Percentiles rank a stretch among this genome's conserved stretches.
Evolutionary conservation across 2,888 invertebrate genomes (phyloP).

Genomic region (Acleris emargana): DNA sequence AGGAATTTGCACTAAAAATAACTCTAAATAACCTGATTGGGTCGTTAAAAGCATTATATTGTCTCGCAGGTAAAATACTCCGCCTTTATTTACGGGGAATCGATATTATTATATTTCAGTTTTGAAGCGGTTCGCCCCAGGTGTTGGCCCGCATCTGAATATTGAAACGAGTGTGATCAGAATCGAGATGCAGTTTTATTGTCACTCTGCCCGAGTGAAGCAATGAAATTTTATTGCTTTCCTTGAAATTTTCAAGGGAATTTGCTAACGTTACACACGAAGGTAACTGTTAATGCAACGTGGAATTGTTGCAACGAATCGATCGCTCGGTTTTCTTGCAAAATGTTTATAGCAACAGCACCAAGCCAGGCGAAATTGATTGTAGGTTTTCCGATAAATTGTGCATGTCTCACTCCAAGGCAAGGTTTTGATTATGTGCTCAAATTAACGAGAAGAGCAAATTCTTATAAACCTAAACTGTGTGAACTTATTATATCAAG

Average conservation of each 20-base stretch:
- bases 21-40: conserved; percentile 18
- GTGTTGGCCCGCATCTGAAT: conserved; percentile 74
- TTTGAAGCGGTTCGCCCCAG: conserved; percentile 72
- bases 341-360: no score
- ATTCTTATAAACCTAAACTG: no score
- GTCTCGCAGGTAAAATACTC: conserved; percentile 46
- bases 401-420: no score
- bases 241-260: conserved; percentile 57
- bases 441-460: no score
- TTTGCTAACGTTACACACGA: conserved; percentile 49
- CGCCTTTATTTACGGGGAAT: conserved; percentile 66
- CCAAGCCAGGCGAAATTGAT: no score
- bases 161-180: conserved; percentile 79
- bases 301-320: conserved; percentile 38
- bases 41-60: conserved; percentile 40
- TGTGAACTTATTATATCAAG: no score
- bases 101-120: conserved; percentile 73
- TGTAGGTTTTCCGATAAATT: no score
- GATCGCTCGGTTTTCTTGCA: not conserved
- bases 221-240: conserved; percentile 72
- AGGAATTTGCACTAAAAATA: not conserved
- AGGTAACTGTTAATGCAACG: conserved; percentile 48
- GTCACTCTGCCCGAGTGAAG: conserved; percentile 68
- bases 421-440: no score
- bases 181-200: conserved; percentile 82